Conservation (phyloP, 2,113 vertebrate genomes). For the Muntiacus muntjak region DNA sequence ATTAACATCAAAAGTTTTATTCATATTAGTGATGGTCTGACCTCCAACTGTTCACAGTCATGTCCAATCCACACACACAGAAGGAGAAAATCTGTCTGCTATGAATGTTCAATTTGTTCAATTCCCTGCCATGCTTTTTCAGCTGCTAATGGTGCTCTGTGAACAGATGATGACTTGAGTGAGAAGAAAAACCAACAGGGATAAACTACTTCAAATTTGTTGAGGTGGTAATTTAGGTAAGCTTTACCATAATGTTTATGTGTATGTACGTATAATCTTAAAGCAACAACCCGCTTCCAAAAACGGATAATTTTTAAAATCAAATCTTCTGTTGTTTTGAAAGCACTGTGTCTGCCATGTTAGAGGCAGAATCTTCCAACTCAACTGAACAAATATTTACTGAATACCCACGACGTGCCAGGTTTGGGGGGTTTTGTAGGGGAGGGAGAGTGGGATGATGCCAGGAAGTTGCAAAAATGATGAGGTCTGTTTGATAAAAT, state of each 20-base stretch:
- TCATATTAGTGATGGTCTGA: conserved; percentile 64
- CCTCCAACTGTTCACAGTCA: conserved; percentile 65
- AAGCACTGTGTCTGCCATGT: not conserved
- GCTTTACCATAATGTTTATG: conserved; percentile 18
- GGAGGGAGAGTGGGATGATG: not conserved
- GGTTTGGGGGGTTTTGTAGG: not conserved
- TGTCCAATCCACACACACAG: conserved; percentile 58
- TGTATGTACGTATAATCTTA: conserved; percentile 21
- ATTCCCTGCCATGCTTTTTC: conserved; percentile 59
- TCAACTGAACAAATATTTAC: not conserved
- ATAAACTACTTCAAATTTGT: conserved; percentile 34
- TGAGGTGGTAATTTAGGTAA: conserved; percentile 46
- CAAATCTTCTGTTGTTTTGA: conserved; percentile 34
- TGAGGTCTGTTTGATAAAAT: not conserved
- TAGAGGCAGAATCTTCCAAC: not conserved
- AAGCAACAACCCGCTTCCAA: conserved; percentile 12
- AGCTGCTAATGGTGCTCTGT: conserved; percentile 10
- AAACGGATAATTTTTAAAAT: conserved; percentile 33
- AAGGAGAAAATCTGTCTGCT: conserved; percentile 71
- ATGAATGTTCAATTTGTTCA: conserved; percentile 67
- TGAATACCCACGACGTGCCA: not conserved
- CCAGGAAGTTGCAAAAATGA: not conserved
- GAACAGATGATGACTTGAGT: conserved; percentile 64
- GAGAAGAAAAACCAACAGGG: conserved; percentile 46
- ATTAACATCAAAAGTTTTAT: conserved; percentile 67